Evolutionary conservation across 2,888 invertebrate species (phyloP), one percentile per base, ranked within the genome.

Genomic region (Trissolcus brochymenae): DNA sequence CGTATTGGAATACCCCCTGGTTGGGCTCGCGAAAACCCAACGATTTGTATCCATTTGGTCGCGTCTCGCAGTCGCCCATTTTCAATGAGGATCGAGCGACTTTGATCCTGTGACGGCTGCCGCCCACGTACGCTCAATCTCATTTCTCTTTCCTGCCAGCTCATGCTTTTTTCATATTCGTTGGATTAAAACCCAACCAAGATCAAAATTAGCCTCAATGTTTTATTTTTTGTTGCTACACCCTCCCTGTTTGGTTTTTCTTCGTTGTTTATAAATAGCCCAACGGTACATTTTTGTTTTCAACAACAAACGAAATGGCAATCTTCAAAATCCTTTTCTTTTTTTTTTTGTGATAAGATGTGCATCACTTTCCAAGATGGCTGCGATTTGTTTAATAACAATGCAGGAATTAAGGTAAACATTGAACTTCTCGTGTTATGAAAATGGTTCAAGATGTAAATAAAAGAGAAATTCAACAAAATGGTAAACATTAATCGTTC

Each of bases 31-130:
- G 82, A 81, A 82, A 79, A 60, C 72, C 50, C 71, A 72, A 78
- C 84, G 78, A 88, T 88, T 87, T 84, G 84, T 89, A 86, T 88
- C 84, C 84, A 88, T 88, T 88, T 85, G 55, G 64, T 81, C 81
- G 82, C 81, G 85, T 84, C 85, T 81, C 76, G 77, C 81, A 83
- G 84, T 84, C 86, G 79, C 85, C 85, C 84, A 85, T 87, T 84
- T 82, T 76, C 82, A 85, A 88, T 87, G 84, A 88, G 83, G 65
- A 80, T 81, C 80, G 79, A 75, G 54, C 61, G 75, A 59, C 70
- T 49, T 46, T 71, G 71, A 54, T 76, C 76, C 67, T 67, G 9
- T 35, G 61, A 54, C 43, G 41, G 74, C 62, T 53, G 60, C 72
- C 81, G 49, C 81, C 80, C 70, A 80, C 81, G 73, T 64, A 14